A percentile compares a stretch with the other conserved stretches of the same genome.
Conservation (phyloP, 1,140 invertebrate genomes). For the Zaprionus africanus region DNA sequence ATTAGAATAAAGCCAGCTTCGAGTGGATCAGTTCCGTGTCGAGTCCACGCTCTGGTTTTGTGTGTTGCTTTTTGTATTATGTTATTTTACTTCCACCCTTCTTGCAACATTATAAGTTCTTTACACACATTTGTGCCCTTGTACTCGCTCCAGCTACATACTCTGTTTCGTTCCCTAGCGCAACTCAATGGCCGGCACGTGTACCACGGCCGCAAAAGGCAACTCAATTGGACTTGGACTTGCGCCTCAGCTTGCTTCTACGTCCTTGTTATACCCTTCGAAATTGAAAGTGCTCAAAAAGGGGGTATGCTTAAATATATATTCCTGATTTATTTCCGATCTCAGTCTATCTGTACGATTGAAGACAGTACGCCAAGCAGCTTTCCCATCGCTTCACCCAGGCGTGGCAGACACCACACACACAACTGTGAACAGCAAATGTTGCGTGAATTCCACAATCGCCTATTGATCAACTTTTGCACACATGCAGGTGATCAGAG, state of each 20-base stretch:
- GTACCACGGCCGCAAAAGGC: conserved; percentile 25
- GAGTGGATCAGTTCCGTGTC: conserved; percentile 51
- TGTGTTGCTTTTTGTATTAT: conserved; percentile 15
- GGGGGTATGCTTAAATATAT: background rate
- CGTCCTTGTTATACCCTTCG: background rate
- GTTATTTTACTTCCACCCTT: conserved; percentile 27
- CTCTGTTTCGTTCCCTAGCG: conserved; percentile 12
- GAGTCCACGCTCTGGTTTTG: conserved; percentile 2
- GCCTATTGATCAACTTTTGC: too few species aligned
- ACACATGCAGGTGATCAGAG: too few species aligned
- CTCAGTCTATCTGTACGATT: too few species aligned
- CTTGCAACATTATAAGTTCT: conserved; percentile 8
- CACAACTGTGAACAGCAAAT: too few species aligned
- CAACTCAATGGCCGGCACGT: conserved; percentile 61
- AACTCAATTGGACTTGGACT: conserved; percentile 22
- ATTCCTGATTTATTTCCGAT: too few species aligned
- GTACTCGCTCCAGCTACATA: conserved; percentile 6
- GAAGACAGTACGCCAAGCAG: too few species aligned
- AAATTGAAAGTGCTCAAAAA: background rate
- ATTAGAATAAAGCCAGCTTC: conserved; percentile 74
- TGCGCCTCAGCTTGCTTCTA: conserved; percentile 1
- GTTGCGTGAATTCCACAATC: too few species aligned
- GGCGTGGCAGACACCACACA: too few species aligned
- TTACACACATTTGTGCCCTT: conserved; percentile 16
- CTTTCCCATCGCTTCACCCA: too few species aligned